These are phyloP conservation scores for Urocyon cinereoargenteus DNA, from an alignment of 2,797 vertebrate species.

Conservation along the genomic window DNA sequence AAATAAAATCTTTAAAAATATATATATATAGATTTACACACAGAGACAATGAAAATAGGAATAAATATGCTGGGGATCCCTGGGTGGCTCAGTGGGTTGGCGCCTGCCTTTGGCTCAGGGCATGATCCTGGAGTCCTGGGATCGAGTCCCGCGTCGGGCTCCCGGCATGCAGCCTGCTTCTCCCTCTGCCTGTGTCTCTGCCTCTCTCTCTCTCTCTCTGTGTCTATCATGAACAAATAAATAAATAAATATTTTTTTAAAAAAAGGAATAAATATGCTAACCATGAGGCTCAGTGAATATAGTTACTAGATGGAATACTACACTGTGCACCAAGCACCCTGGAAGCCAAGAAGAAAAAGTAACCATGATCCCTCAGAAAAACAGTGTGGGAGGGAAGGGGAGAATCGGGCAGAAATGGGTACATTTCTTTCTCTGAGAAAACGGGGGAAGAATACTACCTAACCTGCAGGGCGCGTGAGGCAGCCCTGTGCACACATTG, in stretches of 20 bases:
- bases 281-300: neutral
- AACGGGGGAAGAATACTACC: neutral
- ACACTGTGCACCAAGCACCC: neutral
- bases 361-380: neutral
- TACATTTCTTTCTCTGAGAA: neutral
- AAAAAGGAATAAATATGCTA: too few species aligned
- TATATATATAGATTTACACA: neutral
- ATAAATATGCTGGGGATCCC: neutral
- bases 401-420: neutral
- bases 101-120: too few species aligned
- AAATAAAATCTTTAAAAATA: neutral
- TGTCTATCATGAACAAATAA: too few species aligned
- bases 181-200: too few species aligned
- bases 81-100: too few species aligned
- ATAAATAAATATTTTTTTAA: too few species aligned
- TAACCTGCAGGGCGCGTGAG: fast-evolving
- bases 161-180: too few species aligned
- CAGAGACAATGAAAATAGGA: neutral
- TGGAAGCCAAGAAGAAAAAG: neutral
- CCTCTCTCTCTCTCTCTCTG: too few species aligned
- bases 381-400: neutral
- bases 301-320: fast-evolving
- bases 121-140: too few species aligned
- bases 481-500: fast-evolving
- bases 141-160: too few species aligned